Base-by-base conservation (phyloP, 2,888 invertebrate species). In the Hyles lineata region DNA sequence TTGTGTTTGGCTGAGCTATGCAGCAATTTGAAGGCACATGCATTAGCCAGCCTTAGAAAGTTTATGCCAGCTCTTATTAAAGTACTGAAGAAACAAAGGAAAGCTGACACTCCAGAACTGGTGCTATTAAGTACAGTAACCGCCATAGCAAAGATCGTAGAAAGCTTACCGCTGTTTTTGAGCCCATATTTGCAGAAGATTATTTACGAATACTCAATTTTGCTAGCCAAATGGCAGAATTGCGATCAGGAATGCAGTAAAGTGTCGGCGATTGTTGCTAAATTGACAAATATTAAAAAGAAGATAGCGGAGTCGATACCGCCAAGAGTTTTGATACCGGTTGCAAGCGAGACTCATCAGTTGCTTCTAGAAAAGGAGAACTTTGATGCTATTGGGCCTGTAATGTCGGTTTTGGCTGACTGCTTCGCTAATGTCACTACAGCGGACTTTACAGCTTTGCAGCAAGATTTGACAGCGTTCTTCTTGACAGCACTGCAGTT, bases 131-230 rank as follows among this genome's bases (percentile, higher is more conserved):
- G 98, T 86, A 96, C 97, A 8, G 95, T 98, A 2, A 97, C 97
- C 3, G 96, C 97, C 0, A 91, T 98, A 52, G 96, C 97, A 74
- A 98, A 98, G 89, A 96, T 99, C 60, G 96, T 98, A 6, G 97
- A 98, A 84, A 96, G 97, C 35, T 88, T 99, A 61, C 96, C 98
- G 0, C 93, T 97, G 59, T 99, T 99, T 87, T 88, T 99, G 77
- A 98, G 98, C 76, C 97, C 98, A 0, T 98, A 98, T 89, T 91
- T 98, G 52, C 96, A 96, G 78, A 96, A 97, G 79, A 94, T 98
- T 52, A 85, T 98, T 0, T 95, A 94, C 11, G 96, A 97, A 78
- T 89, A 97, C 60, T 95, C 96, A 0, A 92, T 95, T 73, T 87
- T 97, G 55, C 83, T 95, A 3, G 93, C 94, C 0, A 95, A 95